Base-by-base conservation (phyloP, 2,113 vertebrate species). In the Pangasianodon gigas region DNA sequence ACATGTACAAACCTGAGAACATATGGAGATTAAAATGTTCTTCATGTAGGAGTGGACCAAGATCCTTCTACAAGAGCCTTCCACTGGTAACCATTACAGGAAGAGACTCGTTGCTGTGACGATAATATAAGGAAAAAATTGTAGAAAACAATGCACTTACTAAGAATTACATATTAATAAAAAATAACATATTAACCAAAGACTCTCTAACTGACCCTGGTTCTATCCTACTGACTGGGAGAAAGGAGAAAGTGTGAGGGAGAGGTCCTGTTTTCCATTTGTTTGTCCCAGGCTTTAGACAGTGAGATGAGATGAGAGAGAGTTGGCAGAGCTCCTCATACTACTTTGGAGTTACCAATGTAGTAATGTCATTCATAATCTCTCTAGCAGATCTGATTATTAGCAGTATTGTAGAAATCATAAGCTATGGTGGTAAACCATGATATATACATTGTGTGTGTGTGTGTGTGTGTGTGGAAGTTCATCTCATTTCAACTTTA, bases 311-410 rank as follows among this genome's bases (percentile, higher is more conserved):
- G 41, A 84, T 80, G 75, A 71, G 69, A 32, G 52, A 71, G 37
- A 69, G 80, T 65, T 41, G 48, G 67, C 48, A 41, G 82, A 62
- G 26, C 65, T 52, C 24, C 67, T 69, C 58, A 44, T 81, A 85
- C 71, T 29, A 21, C 69, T 52, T 84, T 56, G 71, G 44, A 67
- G 93, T 94, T 93, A 93, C n/a, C n/a, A n/a, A n/a, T n/a, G n/a
- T n/a, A n/a, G n/a, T n/a, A n/a, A n/a, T n/a, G n/a, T n/a, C n/a
- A n/a, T n/a, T n/a, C n/a, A n/a, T n/a, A n/a, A n/a, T n/a, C n/a
- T n/a, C n/a, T n/a, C n/a, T n/a, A n/a, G n/a, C n/a, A n/a, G n/a
- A n/a, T n/a, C n/a, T n/a, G n/a, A n/a, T n/a, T n/a, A n/a, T n/a
- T n/a, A n/a, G n/a, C n/a, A n/a, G n/a, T n/a, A n/a, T n/a, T n/a